Evolutionary conservation across 2,888 invertebrate genomes (phyloP).

Genomic region (Lochmaea crataegi): DNA sequence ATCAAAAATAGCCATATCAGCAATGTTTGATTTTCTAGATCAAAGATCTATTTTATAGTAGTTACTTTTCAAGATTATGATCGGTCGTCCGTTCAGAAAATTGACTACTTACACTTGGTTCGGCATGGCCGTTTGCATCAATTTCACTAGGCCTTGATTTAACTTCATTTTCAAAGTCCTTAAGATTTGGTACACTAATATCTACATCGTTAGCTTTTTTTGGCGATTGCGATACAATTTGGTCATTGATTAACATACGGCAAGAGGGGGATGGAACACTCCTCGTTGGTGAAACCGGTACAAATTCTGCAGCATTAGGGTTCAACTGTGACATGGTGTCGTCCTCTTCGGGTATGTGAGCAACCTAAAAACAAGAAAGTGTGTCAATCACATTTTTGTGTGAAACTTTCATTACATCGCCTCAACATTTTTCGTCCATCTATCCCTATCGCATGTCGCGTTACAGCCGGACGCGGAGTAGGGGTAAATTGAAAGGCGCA

Average conservation of each 20-base stretch:
- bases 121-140: slow-evolving; percentile 67
- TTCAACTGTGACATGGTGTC: slow-evolving; percentile 82
- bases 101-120: slow-evolving; percentile 60
- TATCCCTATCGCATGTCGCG: too few species aligned
- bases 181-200: slow-evolving; percentile 68
- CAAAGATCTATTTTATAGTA: too few species aligned
- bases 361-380: slow-evolving; percentile 52
- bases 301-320: slow-evolving; percentile 88
- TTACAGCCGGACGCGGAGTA: too few species aligned
- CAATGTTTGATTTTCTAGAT: too few species aligned
- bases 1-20: too few species aligned
- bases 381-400: too few species aligned
- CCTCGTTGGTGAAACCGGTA: slow-evolving; percentile 74
- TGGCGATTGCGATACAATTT: slow-evolving; percentile 77
- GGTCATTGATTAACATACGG: slow-evolving; percentile 57
- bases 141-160: slow-evolving; percentile 74
- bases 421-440: too few species aligned
- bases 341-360: slow-evolving; percentile 60
- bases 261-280: slow-evolving; percentile 66
- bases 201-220: slow-evolving; percentile 73
- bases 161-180: slow-evolving; percentile 75
- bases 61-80: too few species aligned
- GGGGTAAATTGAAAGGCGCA: too few species aligned
- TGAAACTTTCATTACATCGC: too few species aligned
- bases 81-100: too few species aligned